These are phyloP conservation scores for Agrypnus murinus DNA, from an alignment of 2,888 invertebrate species.

Conservation along the genomic window DNA sequence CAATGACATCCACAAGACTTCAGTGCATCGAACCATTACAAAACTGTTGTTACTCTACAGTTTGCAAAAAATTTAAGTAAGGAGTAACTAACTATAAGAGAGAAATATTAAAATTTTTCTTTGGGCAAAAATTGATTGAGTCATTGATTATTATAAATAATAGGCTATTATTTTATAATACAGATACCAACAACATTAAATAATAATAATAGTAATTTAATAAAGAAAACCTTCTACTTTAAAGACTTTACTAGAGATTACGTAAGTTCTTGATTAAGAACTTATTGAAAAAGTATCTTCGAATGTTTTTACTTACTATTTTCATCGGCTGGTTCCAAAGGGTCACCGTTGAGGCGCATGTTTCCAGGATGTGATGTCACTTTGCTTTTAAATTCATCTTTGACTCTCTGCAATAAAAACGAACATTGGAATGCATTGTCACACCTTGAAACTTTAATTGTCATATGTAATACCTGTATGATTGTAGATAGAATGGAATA, in stretches of 20 bases:
- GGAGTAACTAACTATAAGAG: not conserved
- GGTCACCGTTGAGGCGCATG: slow-evolving; percentile 68
- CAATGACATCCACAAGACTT: slow-evolving; percentile 12
- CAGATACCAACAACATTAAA: not conserved
- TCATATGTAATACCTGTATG: too few relatives aligned
- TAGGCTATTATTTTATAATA: not conserved
- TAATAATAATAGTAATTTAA: slow-evolving; percentile 3
- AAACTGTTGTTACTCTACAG: not conserved
- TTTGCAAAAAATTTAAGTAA: not conserved
- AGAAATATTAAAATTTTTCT: too few relatives aligned
- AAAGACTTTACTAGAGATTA: not conserved
- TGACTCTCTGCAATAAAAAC: slow-evolving; percentile 40
- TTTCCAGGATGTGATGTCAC: slow-evolving; percentile 50
- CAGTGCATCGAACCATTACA: slow-evolving; percentile 10
- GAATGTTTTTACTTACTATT: slow-evolving; percentile 63
- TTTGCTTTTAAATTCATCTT: slow-evolving; percentile 47
- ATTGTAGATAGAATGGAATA: too few relatives aligned
- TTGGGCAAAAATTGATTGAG: too few relatives aligned
- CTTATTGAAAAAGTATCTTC: not conserved
- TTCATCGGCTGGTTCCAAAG: slow-evolving; percentile 67
- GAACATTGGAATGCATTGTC: slow-evolving; percentile 16
- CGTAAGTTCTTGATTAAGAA: slow-evolving; percentile 12
- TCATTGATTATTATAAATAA: not conserved
- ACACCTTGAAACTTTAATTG: slow-evolving; percentile 12
- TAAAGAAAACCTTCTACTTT: slow-evolving; percentile 15